Evolutionary conservation across 1,140 invertebrate species (phyloP), one percentile per base, ranked within the genome.

Genomic region (Goniozus legneri): DNA sequence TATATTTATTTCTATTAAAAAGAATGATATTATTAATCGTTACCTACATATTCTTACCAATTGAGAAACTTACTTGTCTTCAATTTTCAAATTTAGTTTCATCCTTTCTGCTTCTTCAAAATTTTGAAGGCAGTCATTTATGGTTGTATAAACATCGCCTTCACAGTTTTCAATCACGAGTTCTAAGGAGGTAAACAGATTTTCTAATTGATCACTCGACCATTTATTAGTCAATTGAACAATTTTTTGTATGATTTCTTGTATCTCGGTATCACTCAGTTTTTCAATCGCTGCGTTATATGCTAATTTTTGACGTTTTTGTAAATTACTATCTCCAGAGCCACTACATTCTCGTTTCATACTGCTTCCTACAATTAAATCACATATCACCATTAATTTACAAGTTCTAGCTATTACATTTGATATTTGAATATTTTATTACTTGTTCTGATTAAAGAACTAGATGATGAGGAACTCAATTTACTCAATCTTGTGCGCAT

Each of bases 151-250:
- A 13, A 51, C 14, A 10, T 67, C 57, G 3, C 52, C 58, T 3
- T 56, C 54, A 6, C 39, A 51, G 14, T 27, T 61, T n/a, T 69
- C 63, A 10, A 67, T 16, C 8, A 52, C 42, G 6, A 50, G 31
- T 27, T 69, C 60, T 4, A 71, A 45, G 0, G 54, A 56, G 1
- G 56, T 40, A n/a, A 54, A 66, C 10, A 71, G 49, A 30, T 33
- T 55, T 31, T 69, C 66, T 2, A 71, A 36, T 8, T 60, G 51
- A 27, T 61, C 47, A 37, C 61, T 64, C 0, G 51, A 41, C 67
- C 69, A 71, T 1, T 52, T 34, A 3, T 67, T 58, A 0, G 69
- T 71, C 2, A 44, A 38, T 12, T 33, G 15, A 1, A 67, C 48
- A 3, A 57, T 53, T 36, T 46, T 54, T 14, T 50, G 48, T 1